Conservation (phyloP, 2,888 invertebrate genomes). For the Eilema sororculum region DNA sequence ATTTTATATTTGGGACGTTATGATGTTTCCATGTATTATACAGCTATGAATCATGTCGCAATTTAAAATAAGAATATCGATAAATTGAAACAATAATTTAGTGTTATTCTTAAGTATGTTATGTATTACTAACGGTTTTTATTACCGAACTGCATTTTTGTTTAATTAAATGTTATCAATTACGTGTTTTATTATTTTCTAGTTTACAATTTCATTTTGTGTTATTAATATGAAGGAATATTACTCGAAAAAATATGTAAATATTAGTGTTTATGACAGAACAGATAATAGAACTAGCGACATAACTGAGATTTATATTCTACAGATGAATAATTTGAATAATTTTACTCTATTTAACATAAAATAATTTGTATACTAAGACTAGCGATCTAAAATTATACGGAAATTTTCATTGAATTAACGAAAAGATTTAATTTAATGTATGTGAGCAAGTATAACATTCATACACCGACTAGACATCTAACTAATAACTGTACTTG, state of each 20-base stretch:
- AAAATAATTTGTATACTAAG: background rate
- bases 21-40: slow-evolving; percentile 54
- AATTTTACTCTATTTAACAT: slow-evolving; percentile 9
- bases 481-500: slow-evolving; percentile 32
- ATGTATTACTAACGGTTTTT: no score
- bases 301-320: no score
- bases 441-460: slow-evolving; percentile 1
- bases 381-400: slow-evolving; percentile 6
- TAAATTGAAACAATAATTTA: slow-evolving; percentile 30
- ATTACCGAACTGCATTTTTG: no score
- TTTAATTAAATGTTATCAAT: no score
- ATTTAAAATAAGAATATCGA: slow-evolving; percentile 46
- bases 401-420: background rate
- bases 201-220: no score
- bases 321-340: slow-evolving; percentile 10
- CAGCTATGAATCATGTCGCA: slow-evolving; percentile 44
- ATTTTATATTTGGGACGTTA: slow-evolving; percentile 64
- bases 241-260: no score
- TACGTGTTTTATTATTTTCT: no score
- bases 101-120: no score
- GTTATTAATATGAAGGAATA: no score
- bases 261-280: no score
- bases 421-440: slow-evolving; percentile 4
- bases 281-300: no score
- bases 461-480: slow-evolving; percentile 15